Evolutionary conservation across 2,888 invertebrate species (phyloP).

Genomic region (Zootermopsis nevadensis): DNA sequence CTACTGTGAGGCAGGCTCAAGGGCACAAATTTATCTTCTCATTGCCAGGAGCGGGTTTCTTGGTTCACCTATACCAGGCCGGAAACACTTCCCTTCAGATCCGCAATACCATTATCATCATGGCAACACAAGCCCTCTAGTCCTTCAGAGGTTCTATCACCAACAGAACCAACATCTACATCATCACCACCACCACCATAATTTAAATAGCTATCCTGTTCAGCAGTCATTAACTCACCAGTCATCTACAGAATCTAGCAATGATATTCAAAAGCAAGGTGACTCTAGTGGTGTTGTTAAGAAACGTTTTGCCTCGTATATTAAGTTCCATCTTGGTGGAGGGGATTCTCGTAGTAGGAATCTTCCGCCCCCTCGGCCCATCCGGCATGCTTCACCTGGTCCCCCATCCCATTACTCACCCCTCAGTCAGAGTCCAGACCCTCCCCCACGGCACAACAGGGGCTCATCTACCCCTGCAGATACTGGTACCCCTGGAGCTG

Average conservation of each 20-base stretch:
- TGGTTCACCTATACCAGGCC: constrained; percentile 62
- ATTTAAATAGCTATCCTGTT: constrained; percentile 42
- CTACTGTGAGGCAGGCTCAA: constrained; percentile 2
- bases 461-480: constrained; percentile 53
- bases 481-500: constrained; percentile 43
- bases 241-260: constrained; percentile 13
- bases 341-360: constrained; percentile 46
- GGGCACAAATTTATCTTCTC: constrained; percentile 38
- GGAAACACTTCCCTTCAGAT: constrained; percentile 58
- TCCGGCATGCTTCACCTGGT: constrained; percentile 50
- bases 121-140: constrained; percentile 82
- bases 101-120: constrained; percentile 60
- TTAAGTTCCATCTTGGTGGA: constrained; percentile 77
- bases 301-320: constrained; percentile 85
- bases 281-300: constrained; percentile 63
- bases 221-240: constrained; percentile 45
- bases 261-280: constrained; percentile 36
- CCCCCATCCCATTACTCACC: constrained; percentile 55
- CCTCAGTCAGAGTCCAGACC: constrained; percentile 70
- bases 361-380: constrained; percentile 60
- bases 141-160: constrained; percentile 81
- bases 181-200: constrained; percentile 58
- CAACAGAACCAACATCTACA: constrained; percentile 77
- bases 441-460: constrained; percentile 67
- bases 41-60: constrained; percentile 54